Percentiles rank a stretch among this genome's conserved stretches.
phyloP scores from a whole-genome alignment of 2,888 invertebrate species.

The Pseudococcus viburni region DNA sequence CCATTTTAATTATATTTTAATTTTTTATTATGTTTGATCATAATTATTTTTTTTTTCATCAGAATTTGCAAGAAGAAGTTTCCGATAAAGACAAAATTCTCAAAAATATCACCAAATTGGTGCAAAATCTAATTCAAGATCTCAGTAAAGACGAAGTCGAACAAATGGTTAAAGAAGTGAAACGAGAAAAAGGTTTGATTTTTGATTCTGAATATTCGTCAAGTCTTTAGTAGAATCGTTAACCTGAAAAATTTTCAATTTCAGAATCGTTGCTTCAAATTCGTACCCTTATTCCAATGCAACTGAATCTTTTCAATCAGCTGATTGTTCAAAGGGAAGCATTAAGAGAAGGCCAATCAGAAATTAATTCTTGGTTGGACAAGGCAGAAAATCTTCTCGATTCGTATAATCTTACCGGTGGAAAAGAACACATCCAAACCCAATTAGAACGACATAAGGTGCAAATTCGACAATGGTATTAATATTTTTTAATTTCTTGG shows the following conservation, averaged over 20 bases:
- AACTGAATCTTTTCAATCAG: constrained; percentile 86
- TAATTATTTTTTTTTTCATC: neutral
- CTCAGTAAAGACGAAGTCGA: constrained; percentile 92
- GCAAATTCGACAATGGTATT: constrained; percentile 56
- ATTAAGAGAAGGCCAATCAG: constrained; percentile 87
- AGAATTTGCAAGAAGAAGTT: constrained; percentile 82
- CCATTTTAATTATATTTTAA: too few relatives aligned
- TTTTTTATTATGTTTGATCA: too few relatives aligned
- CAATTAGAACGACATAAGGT: constrained; percentile 86
- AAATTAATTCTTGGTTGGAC: constrained; percentile 89
- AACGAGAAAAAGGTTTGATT: constrained; percentile 80
- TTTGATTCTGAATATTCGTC: neutral
- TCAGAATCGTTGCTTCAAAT: constrained; percentile 86
- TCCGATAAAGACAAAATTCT: constrained; percentile 91
- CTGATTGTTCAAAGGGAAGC: constrained; percentile 91
- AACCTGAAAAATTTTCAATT: constrained; percentile 20
- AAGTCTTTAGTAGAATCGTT: neutral
- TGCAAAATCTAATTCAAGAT: constrained; percentile 91
- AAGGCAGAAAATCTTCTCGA: constrained; percentile 84
- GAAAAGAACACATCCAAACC: constrained; percentile 81
- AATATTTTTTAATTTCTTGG: neutral
- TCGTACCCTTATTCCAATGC: constrained; percentile 85
- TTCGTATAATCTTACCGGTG: constrained; percentile 76
- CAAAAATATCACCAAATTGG: constrained; percentile 91
- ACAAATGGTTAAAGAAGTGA: constrained; percentile 88